Base-by-base conservation (phyloP, 2,113 vertebrate species). In the Prionailurus viverrinus region DNA sequence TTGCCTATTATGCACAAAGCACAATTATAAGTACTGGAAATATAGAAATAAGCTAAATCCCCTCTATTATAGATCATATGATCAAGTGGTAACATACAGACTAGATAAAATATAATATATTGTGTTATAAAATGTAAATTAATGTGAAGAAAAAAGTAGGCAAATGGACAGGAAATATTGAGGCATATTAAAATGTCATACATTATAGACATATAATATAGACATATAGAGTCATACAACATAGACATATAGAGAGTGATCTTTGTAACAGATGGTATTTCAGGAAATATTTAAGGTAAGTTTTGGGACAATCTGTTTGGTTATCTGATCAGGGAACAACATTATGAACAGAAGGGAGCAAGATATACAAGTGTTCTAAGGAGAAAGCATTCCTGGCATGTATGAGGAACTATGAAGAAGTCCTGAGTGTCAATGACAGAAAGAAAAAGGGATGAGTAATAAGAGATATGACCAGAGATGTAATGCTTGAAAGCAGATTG, bases 91-190 rank as follows among this genome's bases (percentile, higher is more conserved):
- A 58, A 93, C 2, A 7, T 21, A 74, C 12, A 89, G 3, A 89
- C 27, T 66, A 65, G 41, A 11, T 4, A 81, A 86, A 81, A 45
- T 41, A 79, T 6, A 69, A 5, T 27, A 87, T 58, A 93, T 16
- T 79, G 5, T 79, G 48, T 85, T 94, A 68, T 18, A 71, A 95
- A 79, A 94, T 41, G 8, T 71, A 79, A 83, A 73, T 68, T 94
- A 65, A 39, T 65, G n/a, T 66, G 51, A 66, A 85, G 33, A 93
- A 82, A 76, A 76, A 58, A 81, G n/a, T 48, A 39, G 27, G 21
- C 33, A 88, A 84, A 12, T 4, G n/a, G 66, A 69, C 51, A 27
- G 13, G 19, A 88, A 91, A 73, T 65, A 51, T 1, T 55, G 18
- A 79, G 61, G 21, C 29, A 63, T 84, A 41, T 23, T 83, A 10